Evolutionary conservation across 2,888 invertebrate genomes (phyloP), one percentile per base, ranked within the genome.

Genomic region (Gryllus longicercus): DNA sequence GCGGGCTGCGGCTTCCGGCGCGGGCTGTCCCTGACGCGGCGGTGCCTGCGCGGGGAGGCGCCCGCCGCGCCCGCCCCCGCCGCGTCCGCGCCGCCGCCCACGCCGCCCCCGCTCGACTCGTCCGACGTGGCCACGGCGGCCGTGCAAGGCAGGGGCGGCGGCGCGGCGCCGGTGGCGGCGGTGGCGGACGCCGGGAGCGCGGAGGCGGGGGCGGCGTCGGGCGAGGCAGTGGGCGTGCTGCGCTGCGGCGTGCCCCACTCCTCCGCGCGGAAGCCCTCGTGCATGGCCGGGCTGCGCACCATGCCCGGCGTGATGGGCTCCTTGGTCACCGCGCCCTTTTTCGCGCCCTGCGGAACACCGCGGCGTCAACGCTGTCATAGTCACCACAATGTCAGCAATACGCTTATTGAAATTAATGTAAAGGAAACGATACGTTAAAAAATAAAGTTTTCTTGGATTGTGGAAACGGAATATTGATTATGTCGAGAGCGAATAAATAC

Each of bases 1-100:
- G 87, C 87, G 50, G 91, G 74, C 16, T 81, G 76, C 23, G 77
- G 80, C 87, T 93, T 93, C 85, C 93, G 89, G 84, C 92, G 87
- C 1, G 92, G 91, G 84, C 91, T 92, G 82, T 93, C 93, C 81
- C 92, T 88, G 80, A 89, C 87, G 81, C 93, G 89, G 84, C 91
- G 90, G 82, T 89, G 88, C 86, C 91, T 91, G 82, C 91, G 76
- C 21, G 81, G 81, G n/a, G 80, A 74, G 14, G 80, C 50, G 23
- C 79, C 79, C 18, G 49, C 80, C 11, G 74, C 63, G 23, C 78
- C 80, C 75, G 79, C 80, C 83, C 80, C 79, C 82, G 50, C 38
- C 50, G 51, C 81, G 78, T 75, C 81, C 76, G 14, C 82, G 77
- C 83, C 81, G 85, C 84, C 38, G 12, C 76, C 63, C 49, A 50